Percentiles rank a stretch among this genome's conserved stretches.
Conservation (phyloP, 2,888 invertebrate species). For the Xylota sylvarum region DNA sequence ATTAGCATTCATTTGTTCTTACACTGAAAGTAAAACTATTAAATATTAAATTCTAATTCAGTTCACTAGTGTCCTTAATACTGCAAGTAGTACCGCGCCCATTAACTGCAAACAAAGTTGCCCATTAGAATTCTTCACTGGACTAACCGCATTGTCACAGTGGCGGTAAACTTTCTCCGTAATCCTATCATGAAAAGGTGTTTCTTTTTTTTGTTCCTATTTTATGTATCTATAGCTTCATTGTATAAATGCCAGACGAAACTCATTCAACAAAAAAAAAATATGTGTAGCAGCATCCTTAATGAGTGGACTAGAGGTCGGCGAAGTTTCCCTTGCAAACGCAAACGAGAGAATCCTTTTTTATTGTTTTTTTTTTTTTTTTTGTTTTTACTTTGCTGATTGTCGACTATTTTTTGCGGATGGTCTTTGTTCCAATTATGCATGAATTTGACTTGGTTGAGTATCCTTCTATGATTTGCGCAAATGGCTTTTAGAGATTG, state of each 20-base stretch:
- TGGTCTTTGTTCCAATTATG: conserved; percentile 57
- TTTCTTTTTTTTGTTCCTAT: conserved; percentile 3
- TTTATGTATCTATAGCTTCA: conserved; percentile 3
- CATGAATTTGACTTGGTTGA: conserved; percentile 36
- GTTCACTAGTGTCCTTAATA: conserved; percentile 7
- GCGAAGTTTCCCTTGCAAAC: conserved; percentile 41
- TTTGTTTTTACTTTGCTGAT: conserved; percentile 8
- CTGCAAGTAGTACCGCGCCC: conserved; percentile 9
- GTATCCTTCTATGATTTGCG: conserved; percentile 29
- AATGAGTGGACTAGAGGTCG: conserved; percentile 57
- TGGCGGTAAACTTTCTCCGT: conserved; percentile 41
- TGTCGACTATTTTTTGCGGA: conserved; percentile 6
- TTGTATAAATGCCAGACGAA: conserved; percentile 40
- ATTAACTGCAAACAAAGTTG: conserved; percentile 18
- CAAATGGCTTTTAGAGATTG: conserved; percentile 47
- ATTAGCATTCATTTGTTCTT: not conserved
- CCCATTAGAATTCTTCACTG: conserved; percentile 11
- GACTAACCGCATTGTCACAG: conserved; percentile 45
- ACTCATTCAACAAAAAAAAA: conserved; percentile 34
- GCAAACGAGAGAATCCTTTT: conserved; percentile 20
- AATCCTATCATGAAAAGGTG: conserved; percentile 38
- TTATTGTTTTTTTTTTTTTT: too few relatives aligned
- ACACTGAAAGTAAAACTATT: not conserved
- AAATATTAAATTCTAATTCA: conserved; percentile 29
- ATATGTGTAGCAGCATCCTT: conserved; percentile 52